Evolutionary conservation across 2,888 invertebrate species (phyloP).

Genomic region (Ichneumoninae sp.): DNA sequence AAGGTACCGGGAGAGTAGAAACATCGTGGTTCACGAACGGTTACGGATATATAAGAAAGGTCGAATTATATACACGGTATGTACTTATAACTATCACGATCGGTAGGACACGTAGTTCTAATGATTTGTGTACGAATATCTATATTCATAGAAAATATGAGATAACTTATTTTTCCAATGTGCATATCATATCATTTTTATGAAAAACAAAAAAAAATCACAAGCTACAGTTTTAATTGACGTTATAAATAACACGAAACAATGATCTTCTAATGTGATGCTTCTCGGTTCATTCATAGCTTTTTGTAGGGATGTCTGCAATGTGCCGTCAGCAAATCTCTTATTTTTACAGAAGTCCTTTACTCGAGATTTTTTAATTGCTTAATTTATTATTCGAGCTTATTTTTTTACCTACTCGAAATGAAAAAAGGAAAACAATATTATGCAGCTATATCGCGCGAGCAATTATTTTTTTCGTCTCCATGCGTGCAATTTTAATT

Average conservation of each 20-base stretch:
- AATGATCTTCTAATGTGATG: constrained; percentile 63
- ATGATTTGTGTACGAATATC: constrained; percentile 81
- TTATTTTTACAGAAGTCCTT: constrained; percentile 20
- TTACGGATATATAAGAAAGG: constrained; percentile 43
- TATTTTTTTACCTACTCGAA: constrained; percentile 5
- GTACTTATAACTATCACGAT: constrained; percentile 80
- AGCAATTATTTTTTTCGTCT: constrained; percentile 32
- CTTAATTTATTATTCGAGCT: neutral
- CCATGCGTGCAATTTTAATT: constrained; percentile 24
- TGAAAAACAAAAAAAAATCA: constrained; percentile 72
- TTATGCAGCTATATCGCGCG: constrained; percentile 17
- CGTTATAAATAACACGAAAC: constrained; percentile 43
- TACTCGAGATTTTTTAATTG: neutral
- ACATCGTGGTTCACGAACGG: constrained; percentile 66
- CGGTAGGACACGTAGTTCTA: constrained; percentile 81
- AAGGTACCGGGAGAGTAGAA: constrained; percentile 60
- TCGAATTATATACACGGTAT: constrained; percentile 71
- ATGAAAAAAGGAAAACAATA: neutral
- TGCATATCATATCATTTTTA: constrained; percentile 85
- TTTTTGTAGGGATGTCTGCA: constrained; percentile 13
- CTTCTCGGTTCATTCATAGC: constrained; percentile 55
- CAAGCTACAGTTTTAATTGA: constrained; percentile 62
- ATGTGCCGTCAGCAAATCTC: constrained; percentile 23
- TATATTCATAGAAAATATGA: constrained; percentile 82
- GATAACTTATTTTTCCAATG: constrained; percentile 84